Evolutionary conservation across 2,888 invertebrate genomes (phyloP).

Genomic region (Nipponacmea schrenckii): DNA sequence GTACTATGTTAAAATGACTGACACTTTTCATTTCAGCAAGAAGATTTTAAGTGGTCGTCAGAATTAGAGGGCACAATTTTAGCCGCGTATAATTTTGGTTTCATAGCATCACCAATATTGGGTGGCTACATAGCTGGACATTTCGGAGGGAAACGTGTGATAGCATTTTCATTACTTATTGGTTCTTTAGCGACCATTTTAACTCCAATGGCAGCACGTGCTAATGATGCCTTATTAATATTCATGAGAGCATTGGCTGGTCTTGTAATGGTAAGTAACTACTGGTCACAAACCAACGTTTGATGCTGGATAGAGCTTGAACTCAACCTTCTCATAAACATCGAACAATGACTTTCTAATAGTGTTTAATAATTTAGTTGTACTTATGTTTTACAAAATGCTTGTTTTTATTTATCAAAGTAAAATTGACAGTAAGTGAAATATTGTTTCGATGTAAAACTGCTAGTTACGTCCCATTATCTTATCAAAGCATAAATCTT

Average conservation of each 20-base stretch:
- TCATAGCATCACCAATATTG: conserved; percentile 56
- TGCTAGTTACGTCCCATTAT: too few species aligned
- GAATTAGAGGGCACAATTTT: conserved; percentile 56
- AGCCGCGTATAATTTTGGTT: conserved; percentile 62
- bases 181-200: conserved; percentile 83
- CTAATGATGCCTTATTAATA: conserved; percentile 77
- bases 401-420: too few species aligned
- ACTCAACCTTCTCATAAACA: too few species aligned
- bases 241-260: conserved; percentile 81
- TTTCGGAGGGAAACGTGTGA: conserved; percentile 86
- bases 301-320: too few species aligned
- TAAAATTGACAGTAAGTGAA: too few species aligned
- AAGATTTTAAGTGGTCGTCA: conserved; percentile 53
- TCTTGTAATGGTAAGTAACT: conserved; percentile 77
- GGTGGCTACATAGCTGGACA: conserved; percentile 75
- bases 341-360: too few species aligned
- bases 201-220: conserved; percentile 79
- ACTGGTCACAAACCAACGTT: too few species aligned
- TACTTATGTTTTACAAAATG: too few species aligned
- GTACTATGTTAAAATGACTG: too few species aligned
- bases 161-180: conserved; percentile 82
- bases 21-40: conserved; percentile 24
- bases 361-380: too few species aligned
- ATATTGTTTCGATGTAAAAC: too few species aligned
- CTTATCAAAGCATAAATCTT: too few species aligned